Conservation (phyloP, 2,888 invertebrate genomes). For the Girardia tigrina region DNA sequence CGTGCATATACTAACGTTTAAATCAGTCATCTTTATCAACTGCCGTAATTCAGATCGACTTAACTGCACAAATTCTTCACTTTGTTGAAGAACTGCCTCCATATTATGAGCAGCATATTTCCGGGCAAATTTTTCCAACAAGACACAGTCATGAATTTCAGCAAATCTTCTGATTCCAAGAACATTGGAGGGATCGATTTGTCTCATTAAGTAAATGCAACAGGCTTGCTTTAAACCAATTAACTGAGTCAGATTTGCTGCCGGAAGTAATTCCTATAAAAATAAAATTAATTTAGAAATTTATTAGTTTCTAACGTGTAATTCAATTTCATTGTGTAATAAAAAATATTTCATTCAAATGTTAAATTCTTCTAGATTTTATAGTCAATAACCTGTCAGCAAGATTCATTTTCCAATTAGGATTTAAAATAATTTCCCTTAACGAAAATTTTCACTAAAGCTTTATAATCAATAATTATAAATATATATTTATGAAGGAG, state of each 20-base stretch:
- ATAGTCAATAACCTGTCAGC: too few species aligned
- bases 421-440: too few species aligned
- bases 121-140: slow-evolving; percentile 43
- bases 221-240: slow-evolving; percentile 49
- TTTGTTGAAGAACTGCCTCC: slow-evolving; percentile 40
- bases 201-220: slow-evolving; percentile 46
- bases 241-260: slow-evolving; percentile 48
- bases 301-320: too few species aligned
- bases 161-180: slow-evolving; percentile 49
- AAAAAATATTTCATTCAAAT: too few species aligned
- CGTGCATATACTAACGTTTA: too few species aligned
- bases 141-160: slow-evolving; percentile 45
- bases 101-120: slow-evolving; percentile 43
- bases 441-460: too few species aligned
- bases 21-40: slow-evolving; percentile 45
- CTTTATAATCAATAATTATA: too few species aligned
- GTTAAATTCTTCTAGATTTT: too few species aligned
- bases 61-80: slow-evolving; percentile 45
- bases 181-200: slow-evolving; percentile 47
- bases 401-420: too few species aligned
- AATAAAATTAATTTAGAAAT: too few species aligned
- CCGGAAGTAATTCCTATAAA: slow-evolving; percentile 44
- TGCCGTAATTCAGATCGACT: slow-evolving; percentile 43
- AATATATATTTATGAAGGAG: too few species aligned
- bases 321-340: too few species aligned